Percentiles rank a stretch among this genome's conserved stretches.
Conservation (phyloP, 2,797 vertebrate species). For the Myiotriccus ornatus region DNA sequence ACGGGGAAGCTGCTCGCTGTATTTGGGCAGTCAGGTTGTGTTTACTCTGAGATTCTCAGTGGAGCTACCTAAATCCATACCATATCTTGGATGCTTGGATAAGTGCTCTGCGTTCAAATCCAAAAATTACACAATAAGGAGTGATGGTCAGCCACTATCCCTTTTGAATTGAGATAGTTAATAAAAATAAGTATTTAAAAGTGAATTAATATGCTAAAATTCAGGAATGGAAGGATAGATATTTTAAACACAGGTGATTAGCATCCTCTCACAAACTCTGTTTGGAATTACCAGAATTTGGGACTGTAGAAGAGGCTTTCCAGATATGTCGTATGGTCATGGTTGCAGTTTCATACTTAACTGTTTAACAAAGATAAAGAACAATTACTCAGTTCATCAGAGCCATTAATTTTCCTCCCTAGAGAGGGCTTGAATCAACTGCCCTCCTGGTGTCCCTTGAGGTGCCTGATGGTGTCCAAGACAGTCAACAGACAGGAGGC, state of each 20-base stretch:
- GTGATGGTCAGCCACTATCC: neutral
- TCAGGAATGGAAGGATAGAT: neutral
- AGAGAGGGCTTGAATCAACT: neutral
- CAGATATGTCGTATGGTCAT: neutral
- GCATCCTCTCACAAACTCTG: neutral
- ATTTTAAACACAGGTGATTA: neutral
- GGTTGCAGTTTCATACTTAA: neutral
- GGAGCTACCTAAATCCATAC: neutral
- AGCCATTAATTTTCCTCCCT: neutral
- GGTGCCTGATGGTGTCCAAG: neutral
- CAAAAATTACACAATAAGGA: neutral
- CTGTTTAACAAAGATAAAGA: neutral
- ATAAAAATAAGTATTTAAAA: neutral
- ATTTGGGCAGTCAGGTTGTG: neutral
- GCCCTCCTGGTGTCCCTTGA: neutral
- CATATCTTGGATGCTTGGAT: fast-evolving
- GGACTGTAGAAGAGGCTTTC: neutral
- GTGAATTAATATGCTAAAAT: neutral
- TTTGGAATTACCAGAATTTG: neutral
- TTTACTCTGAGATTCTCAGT: neutral
- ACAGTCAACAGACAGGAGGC: neutral
- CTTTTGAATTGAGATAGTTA: neutral
- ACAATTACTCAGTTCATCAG: neutral
- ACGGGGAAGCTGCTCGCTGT: neutral
- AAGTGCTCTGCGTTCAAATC: neutral